Evolutionary conservation across 2,113 vertebrate genomes (phyloP), one percentile per base, ranked within the genome.

Genomic region (Aythya baeri): DNA sequence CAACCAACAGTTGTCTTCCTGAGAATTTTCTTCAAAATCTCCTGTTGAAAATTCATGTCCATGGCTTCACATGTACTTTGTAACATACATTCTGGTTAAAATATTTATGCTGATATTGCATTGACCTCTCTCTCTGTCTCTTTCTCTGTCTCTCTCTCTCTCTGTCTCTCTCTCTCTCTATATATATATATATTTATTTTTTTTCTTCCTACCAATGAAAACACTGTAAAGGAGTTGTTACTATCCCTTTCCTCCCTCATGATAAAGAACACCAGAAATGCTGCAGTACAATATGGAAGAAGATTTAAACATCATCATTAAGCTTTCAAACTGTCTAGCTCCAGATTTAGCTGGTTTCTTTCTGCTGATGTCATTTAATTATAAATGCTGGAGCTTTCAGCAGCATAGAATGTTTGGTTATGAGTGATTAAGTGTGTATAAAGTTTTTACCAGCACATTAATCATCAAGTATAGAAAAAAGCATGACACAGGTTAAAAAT

Each of bases 361-460:
- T 95, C 83, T 84, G 62, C 54, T 94, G 58, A 58, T 95, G 82
- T 95, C 55, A 94, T 94, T 97, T 98, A 97, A 97, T 97, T 98
- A 97, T 95, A 95, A 97, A 97, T 96, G 93, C 83, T 85, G 72
- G 94, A 94, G 96, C 96, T 98, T 97, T 98, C 94, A 97, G 93
- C 77, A 95, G 90, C 83, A 89, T 58, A 95, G 67, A 92, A 89
- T 76, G 86, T 96, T 97, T 94, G 58, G 89, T 97, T 97, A 97
- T 97, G 96, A 98, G 97, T 98, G 97, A 98, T 97, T 97, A 97
- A 97, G 85, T 23, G 80, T 88, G 95, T 94, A 97, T 97, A 88
- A 97, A 96, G 92, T 95, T 98, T 97, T 98, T 94, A 97, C 94
- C 90, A 96, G 88, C 88, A 93, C 89, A 97, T 98, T 97, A 97